phyloP scores from a whole-genome alignment of 2,113 vertebrate species.

The Sapayoa aenigma region DNA sequence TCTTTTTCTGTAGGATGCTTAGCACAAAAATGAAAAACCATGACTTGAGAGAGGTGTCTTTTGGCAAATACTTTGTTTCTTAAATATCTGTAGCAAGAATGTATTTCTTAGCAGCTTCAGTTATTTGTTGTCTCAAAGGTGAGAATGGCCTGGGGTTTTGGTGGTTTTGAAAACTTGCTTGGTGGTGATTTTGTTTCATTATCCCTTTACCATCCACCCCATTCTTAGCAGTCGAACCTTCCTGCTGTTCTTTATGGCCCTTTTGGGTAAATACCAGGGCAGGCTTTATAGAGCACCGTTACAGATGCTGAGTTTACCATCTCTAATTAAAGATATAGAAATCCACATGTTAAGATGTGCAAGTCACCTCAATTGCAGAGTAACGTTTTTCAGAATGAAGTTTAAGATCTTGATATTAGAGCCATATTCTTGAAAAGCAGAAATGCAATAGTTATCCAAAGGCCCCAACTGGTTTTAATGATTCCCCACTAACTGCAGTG shows the following conservation, averaged over 20 bases:
- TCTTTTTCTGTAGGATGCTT: background rate
- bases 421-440: background rate
- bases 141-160: background rate
- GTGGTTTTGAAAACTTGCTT: background rate
- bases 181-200: background rate
- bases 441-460: slow-evolving; percentile 44
- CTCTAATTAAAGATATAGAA: slow-evolving; percentile 52
- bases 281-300: slow-evolving; percentile 1
- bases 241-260: slow-evolving; percentile 5
- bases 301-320: slow-evolving; percentile 18
- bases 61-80: background rate
- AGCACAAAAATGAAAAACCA: background rate
- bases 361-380: slow-evolving; percentile 40
- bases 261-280: slow-evolving; percentile 26
- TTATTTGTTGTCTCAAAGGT: background rate
- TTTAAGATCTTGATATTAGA: slow-evolving; percentile 45
- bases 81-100: background rate
- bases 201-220: background rate
- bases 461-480: slow-evolving; percentile 15
- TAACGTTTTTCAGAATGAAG: slow-evolving; percentile 31
- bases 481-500: slow-evolving; percentile 2
- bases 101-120: background rate
- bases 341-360: slow-evolving; percentile 30
- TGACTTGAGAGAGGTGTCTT: background rate
- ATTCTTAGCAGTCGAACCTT: background rate